Evolutionary conservation across 2,888 invertebrate genomes (phyloP).

Genomic region (Aspidiotus rigidus): DNA sequence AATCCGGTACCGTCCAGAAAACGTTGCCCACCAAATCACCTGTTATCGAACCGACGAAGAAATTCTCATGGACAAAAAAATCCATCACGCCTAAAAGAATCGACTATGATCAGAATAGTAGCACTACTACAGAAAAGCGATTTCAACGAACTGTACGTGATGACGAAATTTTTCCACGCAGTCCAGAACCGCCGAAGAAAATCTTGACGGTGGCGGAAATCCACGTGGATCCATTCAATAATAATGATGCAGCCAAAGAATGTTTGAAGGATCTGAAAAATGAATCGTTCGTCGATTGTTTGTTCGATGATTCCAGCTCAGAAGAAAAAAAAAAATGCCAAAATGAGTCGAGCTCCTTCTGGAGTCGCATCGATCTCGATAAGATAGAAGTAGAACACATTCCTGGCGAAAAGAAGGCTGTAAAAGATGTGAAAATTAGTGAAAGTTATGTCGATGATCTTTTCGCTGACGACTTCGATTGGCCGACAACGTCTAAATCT

Average conservation of each 20-base stretch:
- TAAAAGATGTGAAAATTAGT: not conserved
- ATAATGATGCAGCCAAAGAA: not conserved
- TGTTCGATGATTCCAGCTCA: not conserved
- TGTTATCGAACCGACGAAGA: no score
- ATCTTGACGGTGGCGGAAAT: not conserved
- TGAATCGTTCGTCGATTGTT: constrained; percentile 3
- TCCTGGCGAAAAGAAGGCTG: not conserved
- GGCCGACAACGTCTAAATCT: not conserved
- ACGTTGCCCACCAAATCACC: no score
- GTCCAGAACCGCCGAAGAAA: not conserved
- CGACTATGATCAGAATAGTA: no score
- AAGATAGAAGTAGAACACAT: no score
- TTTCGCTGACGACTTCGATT: not conserved
- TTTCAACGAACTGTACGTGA: not conserved
- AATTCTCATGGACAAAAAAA: not conserved
- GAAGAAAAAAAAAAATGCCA: not conserved
- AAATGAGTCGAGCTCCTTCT: not conserved
- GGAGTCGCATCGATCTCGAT: no score
- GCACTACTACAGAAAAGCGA: not conserved
- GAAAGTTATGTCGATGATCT: not conserved
- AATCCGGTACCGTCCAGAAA: no score
- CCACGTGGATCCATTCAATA: no score
- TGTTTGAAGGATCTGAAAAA: constrained; percentile 5
- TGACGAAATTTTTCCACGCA: no score
- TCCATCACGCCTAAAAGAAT: not conserved